These are phyloP conservation scores for Mythimna albipuncta DNA, from an alignment of 2,888 invertebrate genomes.

Conservation along the genomic window DNA sequence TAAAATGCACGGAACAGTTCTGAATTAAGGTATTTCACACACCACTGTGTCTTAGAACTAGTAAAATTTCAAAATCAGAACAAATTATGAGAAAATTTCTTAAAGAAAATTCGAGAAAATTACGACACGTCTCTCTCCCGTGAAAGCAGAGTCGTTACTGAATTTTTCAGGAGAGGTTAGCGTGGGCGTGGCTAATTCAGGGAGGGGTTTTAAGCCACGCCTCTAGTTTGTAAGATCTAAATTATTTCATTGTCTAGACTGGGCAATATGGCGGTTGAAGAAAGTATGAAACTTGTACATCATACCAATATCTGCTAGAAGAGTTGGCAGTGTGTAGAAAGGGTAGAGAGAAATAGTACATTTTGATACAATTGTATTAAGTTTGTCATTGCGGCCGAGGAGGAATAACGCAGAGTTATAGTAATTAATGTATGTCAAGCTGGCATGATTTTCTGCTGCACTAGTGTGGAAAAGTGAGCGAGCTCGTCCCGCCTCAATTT, in stretches of 20 bases:
- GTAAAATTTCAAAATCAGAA: not conserved
- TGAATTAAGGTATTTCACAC: not conserved
- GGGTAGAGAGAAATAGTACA: no score
- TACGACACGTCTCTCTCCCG: conserved; percentile 16
- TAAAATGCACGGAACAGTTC: not conserved
- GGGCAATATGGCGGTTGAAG: conserved; percentile 63
- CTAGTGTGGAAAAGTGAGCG: no score
- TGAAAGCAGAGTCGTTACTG: conserved; percentile 25
- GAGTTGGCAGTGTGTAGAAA: not conserved
- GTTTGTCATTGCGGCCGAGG: no score
- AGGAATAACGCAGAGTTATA: no score
- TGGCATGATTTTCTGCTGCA: no score
- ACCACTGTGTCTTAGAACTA: not conserved
- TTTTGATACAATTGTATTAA: no score
- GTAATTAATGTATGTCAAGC: no score
- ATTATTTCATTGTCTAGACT: conserved; percentile 72
- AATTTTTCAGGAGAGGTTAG: conserved; percentile 25
- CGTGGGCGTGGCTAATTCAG: conserved; percentile 51
- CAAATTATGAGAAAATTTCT: not conserved
- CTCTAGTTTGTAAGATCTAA: conserved; percentile 58
- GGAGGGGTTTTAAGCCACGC: conserved; percentile 63
- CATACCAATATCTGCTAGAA: rapidly evolving
- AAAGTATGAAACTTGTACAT: not conserved
- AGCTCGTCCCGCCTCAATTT: no score
- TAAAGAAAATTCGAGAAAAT: not conserved